Conservation (phyloP, 2,797 vertebrate species). For the Choloepus didactylus region DNA sequence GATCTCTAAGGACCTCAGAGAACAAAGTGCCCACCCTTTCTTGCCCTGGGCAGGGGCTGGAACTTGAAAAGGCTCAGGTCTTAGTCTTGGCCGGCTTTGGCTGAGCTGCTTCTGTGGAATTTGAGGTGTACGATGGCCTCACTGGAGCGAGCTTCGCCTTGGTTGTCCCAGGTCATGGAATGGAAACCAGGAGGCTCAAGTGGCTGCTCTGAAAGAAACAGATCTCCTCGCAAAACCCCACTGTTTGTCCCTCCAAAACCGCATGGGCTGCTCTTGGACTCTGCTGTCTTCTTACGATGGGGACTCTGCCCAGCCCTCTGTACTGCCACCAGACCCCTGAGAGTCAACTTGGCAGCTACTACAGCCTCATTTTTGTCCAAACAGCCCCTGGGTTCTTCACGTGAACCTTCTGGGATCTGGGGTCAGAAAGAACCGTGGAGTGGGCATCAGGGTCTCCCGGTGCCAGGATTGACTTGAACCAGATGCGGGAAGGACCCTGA, state of each 20-base stretch:
- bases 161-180: constrained; percentile 23
- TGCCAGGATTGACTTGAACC: background rate
- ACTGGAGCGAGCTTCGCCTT: constrained; percentile 32
- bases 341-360: background rate
- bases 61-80: background rate
- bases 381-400: constrained; percentile 33
- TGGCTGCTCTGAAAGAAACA: constrained; percentile 49
- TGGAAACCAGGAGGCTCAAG: background rate
- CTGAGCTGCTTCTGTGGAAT: background rate
- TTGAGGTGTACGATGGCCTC: background rate
- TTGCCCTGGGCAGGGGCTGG: background rate
- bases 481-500: background rate
- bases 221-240: background rate
- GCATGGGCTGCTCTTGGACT: background rate
- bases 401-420: background rate
- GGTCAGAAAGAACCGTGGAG: background rate
- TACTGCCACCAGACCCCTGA: background rate
- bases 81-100: background rate
- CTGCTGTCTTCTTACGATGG: background rate
- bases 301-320: background rate
- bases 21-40: background rate
- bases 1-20: background rate
- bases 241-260: background rate
- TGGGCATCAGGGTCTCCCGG: background rate
- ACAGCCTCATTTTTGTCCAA: constrained; percentile 17